Evolutionary conservation across 2,888 invertebrate species (phyloP).

Genomic region (Andrena hattorfiana): DNA sequence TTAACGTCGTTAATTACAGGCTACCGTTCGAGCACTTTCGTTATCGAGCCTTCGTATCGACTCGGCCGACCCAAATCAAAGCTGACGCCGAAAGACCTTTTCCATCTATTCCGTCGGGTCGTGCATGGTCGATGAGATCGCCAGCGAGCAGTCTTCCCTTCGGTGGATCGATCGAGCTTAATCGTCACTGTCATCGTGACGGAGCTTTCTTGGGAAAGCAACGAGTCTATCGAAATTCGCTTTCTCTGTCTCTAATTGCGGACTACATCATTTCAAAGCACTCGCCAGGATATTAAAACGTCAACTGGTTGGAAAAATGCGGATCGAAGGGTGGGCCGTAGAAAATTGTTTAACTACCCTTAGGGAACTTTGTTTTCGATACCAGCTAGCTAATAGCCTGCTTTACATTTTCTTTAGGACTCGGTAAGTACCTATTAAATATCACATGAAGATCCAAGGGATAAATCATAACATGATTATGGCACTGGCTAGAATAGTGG

Average conservation of each 20-base stretch:
- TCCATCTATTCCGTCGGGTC: constrained; percentile 40
- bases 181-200: neutral
- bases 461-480: neutral
- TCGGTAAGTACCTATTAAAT: too few relatives aligned
- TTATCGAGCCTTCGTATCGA: constrained; percentile 75
- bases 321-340: neutral
- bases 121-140: constrained; percentile 6
- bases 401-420: constrained; percentile 46
- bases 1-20: constrained; percentile 78
- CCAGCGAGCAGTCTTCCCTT: neutral
- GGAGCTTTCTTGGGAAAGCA: constrained; percentile 34
- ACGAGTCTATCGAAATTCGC: constrained; percentile 27
- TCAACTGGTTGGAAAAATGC: neutral
- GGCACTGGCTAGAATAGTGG: neutral
- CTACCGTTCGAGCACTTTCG: constrained; percentile 78
- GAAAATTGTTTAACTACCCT: constrained; percentile 4
- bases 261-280: constrained; percentile 5
- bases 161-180: constrained; percentile 15
- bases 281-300: constrained; percentile 45
- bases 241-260: constrained; percentile 33
- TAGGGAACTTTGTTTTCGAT: constrained; percentile 10
- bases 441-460: constrained; percentile 12
- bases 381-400: constrained; percentile 4
- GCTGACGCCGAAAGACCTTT: constrained; percentile 57
- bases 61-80: constrained; percentile 63